Conservation (phyloP, 1,140 invertebrate species). For the Whitmania pigra region DNA sequence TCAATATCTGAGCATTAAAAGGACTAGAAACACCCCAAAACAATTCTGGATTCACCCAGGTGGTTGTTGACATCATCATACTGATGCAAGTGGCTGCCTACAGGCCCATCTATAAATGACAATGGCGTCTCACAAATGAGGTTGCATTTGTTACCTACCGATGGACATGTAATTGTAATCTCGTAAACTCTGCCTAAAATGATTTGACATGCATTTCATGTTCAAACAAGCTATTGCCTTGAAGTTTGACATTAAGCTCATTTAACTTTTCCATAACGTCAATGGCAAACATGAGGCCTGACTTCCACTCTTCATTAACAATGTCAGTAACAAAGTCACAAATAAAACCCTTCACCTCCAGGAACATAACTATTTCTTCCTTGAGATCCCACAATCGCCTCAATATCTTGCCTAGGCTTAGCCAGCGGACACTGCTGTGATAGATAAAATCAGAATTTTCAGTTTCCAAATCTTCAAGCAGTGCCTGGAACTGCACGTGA, state of each 20-base stretch:
- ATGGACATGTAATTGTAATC: too few species aligned
- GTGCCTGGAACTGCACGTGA: too few species aligned
- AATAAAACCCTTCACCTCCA: not conserved
- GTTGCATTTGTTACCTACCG: too few species aligned
- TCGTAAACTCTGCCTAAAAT: too few species aligned
- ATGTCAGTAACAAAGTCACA: not conserved
- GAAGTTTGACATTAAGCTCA: constrained; percentile 7
- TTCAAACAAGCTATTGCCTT: constrained; percentile 2
- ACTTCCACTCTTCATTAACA: too few species aligned
- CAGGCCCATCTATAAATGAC: constrained; percentile 14
- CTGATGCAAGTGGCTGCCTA: constrained; percentile 61
- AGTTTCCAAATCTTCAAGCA: not conserved
- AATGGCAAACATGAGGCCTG: not conserved
- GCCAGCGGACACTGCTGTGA: not conserved
- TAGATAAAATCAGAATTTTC: not conserved
- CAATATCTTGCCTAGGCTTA: too few species aligned
- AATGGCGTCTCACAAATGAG: too few species aligned
- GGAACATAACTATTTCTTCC: too few species aligned
- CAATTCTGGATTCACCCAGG: constrained; percentile 88
- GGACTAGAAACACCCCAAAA: constrained; percentile 73
- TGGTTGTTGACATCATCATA: constrained; percentile 65
- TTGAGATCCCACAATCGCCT: too few species aligned
- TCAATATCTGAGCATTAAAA: constrained; percentile 81
- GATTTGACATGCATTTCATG: not conserved
- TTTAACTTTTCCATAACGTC: not conserved